Evolutionary conservation across 2,113 vertebrate species (phyloP).

Genomic region (Rhadina sibilatrix): DNA sequence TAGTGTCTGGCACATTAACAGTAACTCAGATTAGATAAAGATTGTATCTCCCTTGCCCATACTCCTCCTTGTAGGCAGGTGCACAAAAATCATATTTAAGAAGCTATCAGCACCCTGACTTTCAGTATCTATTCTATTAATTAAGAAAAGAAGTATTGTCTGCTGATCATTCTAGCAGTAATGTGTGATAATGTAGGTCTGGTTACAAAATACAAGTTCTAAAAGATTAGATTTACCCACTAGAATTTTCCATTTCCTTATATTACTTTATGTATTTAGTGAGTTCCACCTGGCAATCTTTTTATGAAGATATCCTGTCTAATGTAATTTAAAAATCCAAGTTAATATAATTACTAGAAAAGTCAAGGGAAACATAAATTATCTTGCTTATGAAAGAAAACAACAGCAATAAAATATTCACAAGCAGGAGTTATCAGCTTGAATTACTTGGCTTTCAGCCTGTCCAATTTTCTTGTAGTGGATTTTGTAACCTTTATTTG

Average conservation of each 20-base stretch:
- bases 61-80: not conserved
- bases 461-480: not conserved
- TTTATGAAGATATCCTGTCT: not conserved
- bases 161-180: not conserved
- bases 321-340: not conserved
- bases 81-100: not conserved
- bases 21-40: not conserved
- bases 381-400: not conserved
- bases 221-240: not conserved
- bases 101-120: not conserved
- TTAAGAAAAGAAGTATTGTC: not conserved
- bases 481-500: not conserved
- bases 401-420: not conserved
- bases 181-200: not conserved
- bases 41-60: not conserved
- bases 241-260: not conserved
- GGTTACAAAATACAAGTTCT: not conserved
- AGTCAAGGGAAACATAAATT: not conserved
- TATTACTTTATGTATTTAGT: not conserved
- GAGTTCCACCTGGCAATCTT: not conserved
- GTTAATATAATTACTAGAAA: not conserved
- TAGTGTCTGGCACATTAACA: not conserved
- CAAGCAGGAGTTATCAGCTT: not conserved
- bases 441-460: not conserved
- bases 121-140: not conserved